Evolutionary conservation across 2,113 vertebrate species (phyloP).

Genomic region (Zapus hudsonius): DNA sequence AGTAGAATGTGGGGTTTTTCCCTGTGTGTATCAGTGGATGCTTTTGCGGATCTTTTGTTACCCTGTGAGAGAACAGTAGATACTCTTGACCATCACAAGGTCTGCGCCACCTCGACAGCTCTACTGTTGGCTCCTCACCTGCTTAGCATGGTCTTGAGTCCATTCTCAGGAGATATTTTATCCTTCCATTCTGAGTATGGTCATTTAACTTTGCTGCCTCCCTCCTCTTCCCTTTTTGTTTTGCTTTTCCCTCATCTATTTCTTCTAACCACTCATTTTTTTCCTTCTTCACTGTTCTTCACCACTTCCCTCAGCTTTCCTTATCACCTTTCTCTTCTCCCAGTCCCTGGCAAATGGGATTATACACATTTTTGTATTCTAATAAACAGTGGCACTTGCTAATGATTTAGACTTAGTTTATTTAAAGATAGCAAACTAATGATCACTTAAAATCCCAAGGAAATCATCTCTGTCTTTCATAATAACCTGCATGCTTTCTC

Average conservation of each 20-base stretch:
- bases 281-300: neutral
- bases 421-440: neutral
- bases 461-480: conserved; percentile 23
- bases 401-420: conserved; percentile 27
- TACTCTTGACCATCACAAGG: neutral
- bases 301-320: neutral
- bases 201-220: neutral
- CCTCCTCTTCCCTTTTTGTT: neutral
- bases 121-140: neutral
- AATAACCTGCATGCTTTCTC: conserved; percentile 25
- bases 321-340: neutral
- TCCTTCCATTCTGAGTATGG: neutral
- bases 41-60: neutral
- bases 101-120: neutral
- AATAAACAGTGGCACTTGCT: neutral
- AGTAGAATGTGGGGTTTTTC: neutral
- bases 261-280: neutral
- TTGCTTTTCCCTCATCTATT: neutral
- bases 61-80: neutral
- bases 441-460: conserved; percentile 28
- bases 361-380: neutral
- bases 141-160: neutral
- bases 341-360: neutral
- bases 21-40: neutral
- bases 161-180: neutral